These are phyloP conservation scores for Palythoa caribaeorum DNA, from an alignment of 92 coral and sea anemone genomes.

Conservation along the genomic window DNA sequence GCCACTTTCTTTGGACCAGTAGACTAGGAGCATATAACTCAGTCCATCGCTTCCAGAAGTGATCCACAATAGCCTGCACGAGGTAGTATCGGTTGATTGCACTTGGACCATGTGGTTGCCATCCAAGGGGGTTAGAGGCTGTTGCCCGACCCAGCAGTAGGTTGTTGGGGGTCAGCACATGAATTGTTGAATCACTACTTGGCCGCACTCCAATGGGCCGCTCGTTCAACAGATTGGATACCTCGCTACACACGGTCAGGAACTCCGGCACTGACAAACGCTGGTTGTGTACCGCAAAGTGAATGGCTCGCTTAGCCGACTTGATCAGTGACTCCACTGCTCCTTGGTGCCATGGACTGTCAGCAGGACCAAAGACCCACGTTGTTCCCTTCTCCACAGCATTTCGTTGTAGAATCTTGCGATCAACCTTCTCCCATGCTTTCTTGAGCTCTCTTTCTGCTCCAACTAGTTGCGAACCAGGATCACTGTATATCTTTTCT, in stretches of 20 bases:
- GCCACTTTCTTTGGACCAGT: constrained; percentile 66
- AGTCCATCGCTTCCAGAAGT: constrained; percentile 67
- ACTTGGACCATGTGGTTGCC: constrained; percentile 63
- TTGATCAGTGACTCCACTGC: constrained; percentile 79
- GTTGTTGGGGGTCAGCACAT: constrained; percentile 73
- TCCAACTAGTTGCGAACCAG: constrained; percentile 78
- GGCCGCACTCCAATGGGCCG: constrained; percentile 71
- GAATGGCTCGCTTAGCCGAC: constrained; percentile 73
- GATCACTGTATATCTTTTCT: constrained; percentile 75
- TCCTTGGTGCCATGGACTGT: constrained; percentile 81
- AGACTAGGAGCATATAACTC: constrained; percentile 73
- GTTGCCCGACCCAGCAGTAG: constrained; percentile 73
- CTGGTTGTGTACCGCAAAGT: constrained; percentile 74
- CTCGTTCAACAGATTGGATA: constrained; percentile 75
- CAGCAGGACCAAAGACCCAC: constrained; percentile 79
- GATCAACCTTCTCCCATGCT: constrained; percentile 71
- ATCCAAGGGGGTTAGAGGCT: constrained; percentile 69
- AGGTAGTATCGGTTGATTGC: constrained; percentile 55
- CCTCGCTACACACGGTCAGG: constrained; percentile 72
- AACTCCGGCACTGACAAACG: constrained; percentile 74
- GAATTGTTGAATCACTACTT: constrained; percentile 65
- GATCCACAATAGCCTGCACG: constrained; percentile 58
- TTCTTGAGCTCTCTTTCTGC: constrained; percentile 71
- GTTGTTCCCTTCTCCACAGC: constrained; percentile 65
- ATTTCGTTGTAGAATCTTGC: constrained; percentile 35